Percentiles rank a stretch among this genome's conserved stretches.
phyloP scores from a whole-genome alignment of 2,797 vertebrate species.

The Poecilia wingei region DNA sequence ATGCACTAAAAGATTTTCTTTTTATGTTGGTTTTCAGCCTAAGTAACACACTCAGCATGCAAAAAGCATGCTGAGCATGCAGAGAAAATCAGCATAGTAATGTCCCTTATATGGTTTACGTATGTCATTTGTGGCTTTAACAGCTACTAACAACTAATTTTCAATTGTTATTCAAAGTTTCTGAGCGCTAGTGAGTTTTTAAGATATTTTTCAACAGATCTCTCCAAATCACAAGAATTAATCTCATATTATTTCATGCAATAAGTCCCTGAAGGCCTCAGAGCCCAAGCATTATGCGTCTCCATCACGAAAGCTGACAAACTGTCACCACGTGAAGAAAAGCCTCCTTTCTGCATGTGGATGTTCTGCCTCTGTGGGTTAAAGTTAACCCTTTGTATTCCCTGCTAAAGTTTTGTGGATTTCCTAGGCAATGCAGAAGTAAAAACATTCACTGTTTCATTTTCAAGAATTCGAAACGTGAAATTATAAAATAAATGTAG shows the following conservation, averaged over 20 bases:
- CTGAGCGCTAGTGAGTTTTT: not conserved
- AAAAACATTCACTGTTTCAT: not conserved
- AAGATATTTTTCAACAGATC: not conserved
- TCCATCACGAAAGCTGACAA: not conserved
- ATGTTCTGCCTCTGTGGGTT: constrained; percentile 6
- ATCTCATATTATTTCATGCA: not conserved
- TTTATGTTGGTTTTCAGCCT: constrained; percentile 2
- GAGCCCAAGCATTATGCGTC: not conserved
- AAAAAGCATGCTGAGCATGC: constrained; percentile 9
- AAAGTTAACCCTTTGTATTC: not conserved
- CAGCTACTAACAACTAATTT: constrained; percentile 14
- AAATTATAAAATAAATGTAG: not conserved
- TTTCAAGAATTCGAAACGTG: not conserved
- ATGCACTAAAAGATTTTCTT: constrained; percentile 9
- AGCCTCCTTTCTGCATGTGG: constrained; percentile 3
- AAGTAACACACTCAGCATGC: constrained; percentile 28
- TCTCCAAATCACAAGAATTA: not conserved
- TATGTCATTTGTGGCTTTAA: constrained; percentile 22
- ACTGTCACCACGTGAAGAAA: not conserved
- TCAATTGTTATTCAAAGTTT: not conserved
- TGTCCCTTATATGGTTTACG: constrained; percentile 36
- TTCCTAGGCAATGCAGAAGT: not conserved
- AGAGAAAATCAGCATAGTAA: constrained; percentile 43
- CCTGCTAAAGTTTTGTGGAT: not conserved
- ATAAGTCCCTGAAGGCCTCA: not conserved